Evolutionary conservation across 1,140 invertebrate genomes (phyloP).

Genomic region (Leptinotarsa defecta): DNA sequence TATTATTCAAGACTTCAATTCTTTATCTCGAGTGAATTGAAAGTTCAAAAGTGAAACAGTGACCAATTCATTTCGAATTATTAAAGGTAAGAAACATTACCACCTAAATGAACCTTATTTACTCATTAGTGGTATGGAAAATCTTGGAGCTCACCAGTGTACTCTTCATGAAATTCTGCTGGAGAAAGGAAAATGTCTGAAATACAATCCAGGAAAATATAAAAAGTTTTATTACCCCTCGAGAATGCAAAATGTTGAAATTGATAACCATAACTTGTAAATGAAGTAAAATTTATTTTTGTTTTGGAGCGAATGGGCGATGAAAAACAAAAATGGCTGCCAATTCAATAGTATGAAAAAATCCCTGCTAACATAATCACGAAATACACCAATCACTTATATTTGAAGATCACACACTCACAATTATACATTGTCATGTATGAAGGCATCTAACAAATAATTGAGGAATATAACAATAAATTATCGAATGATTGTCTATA

Average conservation of each 20-base stretch:
- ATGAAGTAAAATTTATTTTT: not conserved
- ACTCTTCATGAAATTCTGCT: too few species aligned
- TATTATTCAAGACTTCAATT: too few species aligned
- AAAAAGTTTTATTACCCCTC: too few species aligned
- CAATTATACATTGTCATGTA: not conserved
- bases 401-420: not conserved
- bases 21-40: too few species aligned
- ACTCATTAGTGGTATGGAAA: too few species aligned
- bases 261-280: not conserved
- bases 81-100: too few species aligned
- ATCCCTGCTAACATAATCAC: not conserved
- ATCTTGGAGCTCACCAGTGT: too few species aligned
- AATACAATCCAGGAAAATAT: too few species aligned
- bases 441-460: not conserved
- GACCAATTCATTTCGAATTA: too few species aligned
- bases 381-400: not conserved
- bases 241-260: not conserved
- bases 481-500: not conserved
- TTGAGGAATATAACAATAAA: not conserved
- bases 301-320: conserved; percentile 1
- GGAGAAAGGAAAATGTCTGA: too few species aligned
- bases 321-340: not conserved
- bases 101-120: too few species aligned
- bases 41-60: too few species aligned
- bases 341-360: not conserved